Conservation (phyloP, 2,888 invertebrate species). For the Gordius sp. region DNA sequence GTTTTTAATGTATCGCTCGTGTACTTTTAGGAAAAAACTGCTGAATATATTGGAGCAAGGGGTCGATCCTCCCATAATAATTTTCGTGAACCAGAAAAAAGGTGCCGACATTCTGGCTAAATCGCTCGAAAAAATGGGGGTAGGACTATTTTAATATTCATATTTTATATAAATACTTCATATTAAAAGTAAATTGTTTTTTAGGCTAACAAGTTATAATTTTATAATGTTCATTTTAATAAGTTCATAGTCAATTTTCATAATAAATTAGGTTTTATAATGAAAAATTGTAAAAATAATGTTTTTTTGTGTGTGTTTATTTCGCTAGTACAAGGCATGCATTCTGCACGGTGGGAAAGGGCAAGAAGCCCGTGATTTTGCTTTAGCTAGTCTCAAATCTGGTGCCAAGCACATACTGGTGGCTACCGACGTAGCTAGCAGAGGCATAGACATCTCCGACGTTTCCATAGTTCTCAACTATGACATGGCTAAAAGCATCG, state of each 20-base stretch:
- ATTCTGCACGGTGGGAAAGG: slow-evolving; percentile 98
- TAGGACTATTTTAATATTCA: slow-evolving; percentile 31
- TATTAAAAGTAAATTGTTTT: background rate
- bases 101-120: slow-evolving; percentile 90
- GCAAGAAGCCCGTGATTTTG: slow-evolving; percentile 94
- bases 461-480: slow-evolving; percentile 97
- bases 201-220: background rate
- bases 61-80: slow-evolving; percentile 85
- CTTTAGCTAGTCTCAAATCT: slow-evolving; percentile 72
- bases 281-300: too few species aligned
- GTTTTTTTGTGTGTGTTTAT: too few species aligned
- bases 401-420: slow-evolving; percentile 90
- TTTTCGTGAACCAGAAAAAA: slow-evolving; percentile 99
- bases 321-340: slow-evolving; percentile 71
- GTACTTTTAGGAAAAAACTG: slow-evolving; percentile 56
- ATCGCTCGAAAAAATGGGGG: slow-evolving; percentile 74
- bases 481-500: slow-evolving; percentile 96
- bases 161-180: slow-evolving; percentile 17
- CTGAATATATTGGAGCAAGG: slow-evolving; percentile 65
- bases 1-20: too few species aligned
- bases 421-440: slow-evolving; percentile 94
- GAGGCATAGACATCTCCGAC: slow-evolving; percentile 99
- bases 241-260: too few species aligned
- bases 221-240: background rate
- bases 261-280: too few species aligned